A percentile compares a stretch with the other conserved stretches of the same genome.
These are phyloP conservation scores for Coracopsis vasa DNA, from an alignment of 2,113 vertebrate genomes.

Conservation along the genomic window DNA sequence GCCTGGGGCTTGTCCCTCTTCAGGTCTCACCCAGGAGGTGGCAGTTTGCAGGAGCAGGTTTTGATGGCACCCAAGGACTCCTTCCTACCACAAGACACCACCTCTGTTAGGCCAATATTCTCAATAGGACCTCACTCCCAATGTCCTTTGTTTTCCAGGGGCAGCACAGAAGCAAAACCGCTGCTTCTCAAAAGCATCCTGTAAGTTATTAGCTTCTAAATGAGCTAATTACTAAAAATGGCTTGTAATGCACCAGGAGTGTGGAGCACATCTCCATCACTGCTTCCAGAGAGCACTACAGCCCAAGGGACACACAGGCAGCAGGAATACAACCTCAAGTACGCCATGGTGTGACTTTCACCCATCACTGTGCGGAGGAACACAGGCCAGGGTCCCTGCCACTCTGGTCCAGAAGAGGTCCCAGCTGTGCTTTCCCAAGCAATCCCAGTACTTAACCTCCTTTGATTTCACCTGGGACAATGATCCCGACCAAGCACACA, in stretches of 20 bases:
- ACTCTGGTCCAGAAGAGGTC: neutral
- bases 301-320: neutral
- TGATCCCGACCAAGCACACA: neutral
- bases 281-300: neutral
- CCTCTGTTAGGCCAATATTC: neutral
- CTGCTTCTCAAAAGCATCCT: neutral
- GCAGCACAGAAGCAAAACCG: neutral
- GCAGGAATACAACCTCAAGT: neutral
- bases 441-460: neutral
- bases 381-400: accelerated
- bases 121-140: no score
- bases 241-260: neutral
- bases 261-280: neutral
- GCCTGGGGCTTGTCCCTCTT: neutral
- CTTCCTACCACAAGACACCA: neutral
- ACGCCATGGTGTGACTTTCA: accelerated
- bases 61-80: neutral
- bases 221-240: neutral
- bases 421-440: neutral
- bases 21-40: neutral
- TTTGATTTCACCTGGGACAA: neutral
- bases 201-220: neutral
- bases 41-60: neutral
- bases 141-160: neutral
- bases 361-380: accelerated